Percentiles rank a stretch among this genome's conserved stretches.
Conservation (phyloP, 2,888 invertebrate species). For the Torymus tubicola region DNA sequence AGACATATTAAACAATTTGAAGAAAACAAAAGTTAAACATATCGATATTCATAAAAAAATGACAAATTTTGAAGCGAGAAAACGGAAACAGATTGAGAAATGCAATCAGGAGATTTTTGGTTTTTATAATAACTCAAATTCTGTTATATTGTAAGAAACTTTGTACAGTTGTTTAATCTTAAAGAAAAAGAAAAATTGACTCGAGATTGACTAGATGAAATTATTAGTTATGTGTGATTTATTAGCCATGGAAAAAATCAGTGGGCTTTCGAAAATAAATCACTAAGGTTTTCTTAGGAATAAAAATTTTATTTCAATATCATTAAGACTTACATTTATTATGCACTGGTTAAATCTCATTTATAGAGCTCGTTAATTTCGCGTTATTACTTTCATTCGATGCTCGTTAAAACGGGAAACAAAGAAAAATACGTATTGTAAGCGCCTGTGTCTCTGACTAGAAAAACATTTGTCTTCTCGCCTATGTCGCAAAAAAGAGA, state of each 20-base stretch:
- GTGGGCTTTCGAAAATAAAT: slow-evolving; percentile 8
- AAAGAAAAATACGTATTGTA: slow-evolving; percentile 25
- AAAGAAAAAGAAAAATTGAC: not conserved
- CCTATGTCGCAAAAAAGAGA: slow-evolving; percentile 34
- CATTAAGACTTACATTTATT: slow-evolving; percentile 45
- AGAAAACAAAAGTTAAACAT: too few relatives aligned
- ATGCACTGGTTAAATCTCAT: slow-evolving; percentile 30
- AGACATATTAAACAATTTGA: not conserved
- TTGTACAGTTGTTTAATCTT: not conserved
- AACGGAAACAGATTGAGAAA: slow-evolving; percentile 18
- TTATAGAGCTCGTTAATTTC: slow-evolving; percentile 32
- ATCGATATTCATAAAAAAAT: not conserved
- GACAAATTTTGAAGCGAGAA: not conserved
- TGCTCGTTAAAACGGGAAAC: slow-evolving; percentile 33
- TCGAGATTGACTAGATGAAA: slow-evolving; percentile 22
- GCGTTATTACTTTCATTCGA: slow-evolving; percentile 3
- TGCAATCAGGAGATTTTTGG: slow-evolving; percentile 1
- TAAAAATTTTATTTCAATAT: slow-evolving; percentile 54
- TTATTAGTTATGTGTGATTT: not conserved
- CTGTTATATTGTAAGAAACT: slow-evolving; percentile 21
- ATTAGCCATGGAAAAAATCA: slow-evolving; percentile 11
- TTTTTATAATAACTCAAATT: not conserved
- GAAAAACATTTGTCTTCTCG: slow-evolving; percentile 43
- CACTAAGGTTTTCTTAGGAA: slow-evolving; percentile 28
- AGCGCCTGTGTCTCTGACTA: slow-evolving; percentile 50